A percentile compares a stretch with the other conserved stretches of the same genome.
These are phyloP conservation scores for Telmatherina bonti DNA, from an alignment of 2,797 vertebrate species.

Conservation along the genomic window DNA sequence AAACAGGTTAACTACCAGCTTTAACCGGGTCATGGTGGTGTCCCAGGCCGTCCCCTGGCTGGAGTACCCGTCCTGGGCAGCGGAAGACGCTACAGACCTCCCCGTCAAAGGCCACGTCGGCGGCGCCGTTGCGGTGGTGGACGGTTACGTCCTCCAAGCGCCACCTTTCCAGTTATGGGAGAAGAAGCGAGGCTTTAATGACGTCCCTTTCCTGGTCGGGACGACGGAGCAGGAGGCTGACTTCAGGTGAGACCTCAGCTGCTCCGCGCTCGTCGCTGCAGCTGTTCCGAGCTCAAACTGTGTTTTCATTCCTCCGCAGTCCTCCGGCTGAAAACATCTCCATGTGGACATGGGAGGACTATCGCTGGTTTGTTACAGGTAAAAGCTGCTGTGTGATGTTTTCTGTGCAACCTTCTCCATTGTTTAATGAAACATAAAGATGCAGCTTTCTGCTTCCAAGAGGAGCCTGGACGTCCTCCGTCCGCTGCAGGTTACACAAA, in stretches of 20 bases:
- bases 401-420: no score
- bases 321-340: slow-evolving; percentile 79
- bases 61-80: slow-evolving; percentile 81
- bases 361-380: slow-evolving; percentile 83
- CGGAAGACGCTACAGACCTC: slow-evolving; percentile 65
- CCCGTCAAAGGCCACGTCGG: slow-evolving; percentile 68
- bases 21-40: not conserved
- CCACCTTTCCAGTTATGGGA: slow-evolving; percentile 79
- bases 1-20: not conserved
- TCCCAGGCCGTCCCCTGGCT: slow-evolving; percentile 82
- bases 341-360: slow-evolving; percentile 81
- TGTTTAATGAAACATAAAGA: no score
- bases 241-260: slow-evolving; percentile 66
- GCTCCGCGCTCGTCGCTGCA: not conserved
- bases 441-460: no score
- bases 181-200: slow-evolving; percentile 62
- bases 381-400: not conserved
- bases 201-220: slow-evolving; percentile 83
- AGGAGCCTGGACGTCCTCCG: no score
- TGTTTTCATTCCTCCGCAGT: slow-evolving; percentile 57
- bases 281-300: not conserved
- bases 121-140: slow-evolving; percentile 79
- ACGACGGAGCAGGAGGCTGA: slow-evolving; percentile 83
- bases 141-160: slow-evolving; percentile 78
- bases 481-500: no score